phyloP scores from a whole-genome alignment of 2,113 vertebrate species.

The Himantopus leucocephalus region DNA sequence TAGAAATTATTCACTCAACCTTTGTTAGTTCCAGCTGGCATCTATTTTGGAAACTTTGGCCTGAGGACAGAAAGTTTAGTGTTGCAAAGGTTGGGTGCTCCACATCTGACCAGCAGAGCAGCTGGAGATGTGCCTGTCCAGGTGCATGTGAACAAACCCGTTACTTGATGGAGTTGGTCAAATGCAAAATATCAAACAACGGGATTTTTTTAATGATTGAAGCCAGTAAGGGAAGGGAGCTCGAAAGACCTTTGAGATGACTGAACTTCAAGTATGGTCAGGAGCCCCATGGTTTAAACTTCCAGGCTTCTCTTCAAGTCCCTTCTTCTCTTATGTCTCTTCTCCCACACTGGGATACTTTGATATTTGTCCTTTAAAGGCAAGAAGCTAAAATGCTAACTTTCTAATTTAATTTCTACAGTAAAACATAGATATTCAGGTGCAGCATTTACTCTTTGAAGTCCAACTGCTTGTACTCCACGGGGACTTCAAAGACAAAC shows the following conservation, averaged over 20 bases:
- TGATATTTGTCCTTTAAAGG: background rate
- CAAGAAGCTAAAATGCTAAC: background rate
- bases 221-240: background rate
- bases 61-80: background rate
- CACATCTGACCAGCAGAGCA: background rate
- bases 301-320: background rate
- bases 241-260: background rate
- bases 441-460: constrained; percentile 38
- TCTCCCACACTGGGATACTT: background rate
- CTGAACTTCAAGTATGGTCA: background rate
- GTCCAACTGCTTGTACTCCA: background rate
- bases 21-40: background rate
- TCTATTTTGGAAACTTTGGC: background rate
- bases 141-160: background rate
- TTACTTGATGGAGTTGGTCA: background rate
- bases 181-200: background rate
- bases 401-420: constrained; percentile 6
- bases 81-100: background rate
- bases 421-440: background rate
- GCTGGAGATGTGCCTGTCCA: background rate
- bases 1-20: background rate
- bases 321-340: background rate
- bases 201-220: background rate
- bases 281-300: background rate
- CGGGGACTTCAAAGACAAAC: constrained; percentile 29